Conservation (phyloP, 2,888 invertebrate species). For the Bombylius major region DNA sequence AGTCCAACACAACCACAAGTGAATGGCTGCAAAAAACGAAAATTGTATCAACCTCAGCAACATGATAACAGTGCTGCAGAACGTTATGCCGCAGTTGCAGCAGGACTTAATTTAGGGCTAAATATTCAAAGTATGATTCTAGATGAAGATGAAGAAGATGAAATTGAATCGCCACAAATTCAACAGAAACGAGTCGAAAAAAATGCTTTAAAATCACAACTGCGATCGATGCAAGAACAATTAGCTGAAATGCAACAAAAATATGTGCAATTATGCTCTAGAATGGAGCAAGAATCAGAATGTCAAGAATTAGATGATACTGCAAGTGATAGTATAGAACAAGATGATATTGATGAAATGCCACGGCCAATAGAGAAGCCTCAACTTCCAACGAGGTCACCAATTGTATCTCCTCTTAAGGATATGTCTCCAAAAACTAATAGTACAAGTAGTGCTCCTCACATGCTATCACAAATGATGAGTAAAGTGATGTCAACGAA, state of each 20-base stretch:
- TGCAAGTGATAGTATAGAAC: constrained; percentile 53
- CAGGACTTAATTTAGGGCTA: constrained; percentile 44
- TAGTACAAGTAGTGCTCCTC: constrained; percentile 31
- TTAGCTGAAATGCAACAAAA: constrained; percentile 84
- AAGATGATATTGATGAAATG: constrained; percentile 34
- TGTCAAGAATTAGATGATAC: constrained; percentile 62
- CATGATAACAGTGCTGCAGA: constrained; percentile 59
- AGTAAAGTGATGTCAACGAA: constrained; percentile 53
- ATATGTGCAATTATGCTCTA: constrained; percentile 73
- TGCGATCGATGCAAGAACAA: constrained; percentile 79
- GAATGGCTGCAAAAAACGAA: constrained; percentile 91
- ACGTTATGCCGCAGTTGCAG: constrained; percentile 43
- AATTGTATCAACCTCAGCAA: constrained; percentile 90
- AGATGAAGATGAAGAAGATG: constrained; percentile 66
- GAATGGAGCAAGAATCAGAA: constrained; percentile 69
- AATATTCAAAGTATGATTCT: constrained; percentile 45
- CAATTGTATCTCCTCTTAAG: constrained; percentile 20
- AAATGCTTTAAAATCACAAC: constrained; percentile 71
- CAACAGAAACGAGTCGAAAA: constrained; percentile 77
- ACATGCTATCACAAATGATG: constrained; percentile 51
- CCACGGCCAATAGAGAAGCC: constrained; percentile 22
- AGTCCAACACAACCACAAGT: constrained; percentile 51
- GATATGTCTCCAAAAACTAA: constrained; percentile 25
- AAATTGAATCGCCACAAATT: constrained; percentile 61
- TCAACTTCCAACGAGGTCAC: constrained; percentile 29